Evolutionary conservation across 2,888 invertebrate species (phyloP), one percentile per base, ranked within the genome.

Genomic region (Heliconius cydno): DNA sequence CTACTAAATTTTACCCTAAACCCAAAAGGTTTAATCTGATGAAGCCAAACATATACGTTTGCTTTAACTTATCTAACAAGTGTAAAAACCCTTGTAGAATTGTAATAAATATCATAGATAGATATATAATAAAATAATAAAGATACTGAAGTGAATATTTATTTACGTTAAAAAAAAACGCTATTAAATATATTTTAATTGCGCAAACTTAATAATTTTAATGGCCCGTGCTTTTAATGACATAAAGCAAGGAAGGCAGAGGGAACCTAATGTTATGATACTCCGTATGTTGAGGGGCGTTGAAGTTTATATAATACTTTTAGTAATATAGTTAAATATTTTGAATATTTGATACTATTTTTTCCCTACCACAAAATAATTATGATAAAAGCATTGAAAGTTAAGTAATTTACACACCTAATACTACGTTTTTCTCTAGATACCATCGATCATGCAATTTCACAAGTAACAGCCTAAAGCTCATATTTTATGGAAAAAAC

Each of bases 1-100:
- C 57, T 67, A 63, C 74, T 79, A 79, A 79, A 75, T 60, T 41
- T 70, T 70, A 78, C 78, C 79, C 68, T 28, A 60, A 63, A n/a
- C 57, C 66, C 66, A 30, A 75, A 63, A 75, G 75, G 66, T 65
- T 75, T 46, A 66, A 66, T 75, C 75, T 66, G 66, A 65, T 65
- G 34, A 30, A 66, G 22, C 66, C 65, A 65, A 65, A 75, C 65
- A 75, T 41, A 65, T 9, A 65, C 28, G 28, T 75, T 30, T 28
- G 41, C 41, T 65, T 65, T 46, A 66, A 65, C 41, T 75, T 46
- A 60, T 73, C n/a, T 60, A 19, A 73, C 60, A 60, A 60, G 60
- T 60, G n/a, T 25, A 15, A 60, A 38, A 60, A 34, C 13, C 3
- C n/a, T 72, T 13, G 57, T 28, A 30, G n/a, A 72, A 30, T 57